Conservation (phyloP, 2,797 vertebrate species). For the Nannoperca obscura region DNA sequence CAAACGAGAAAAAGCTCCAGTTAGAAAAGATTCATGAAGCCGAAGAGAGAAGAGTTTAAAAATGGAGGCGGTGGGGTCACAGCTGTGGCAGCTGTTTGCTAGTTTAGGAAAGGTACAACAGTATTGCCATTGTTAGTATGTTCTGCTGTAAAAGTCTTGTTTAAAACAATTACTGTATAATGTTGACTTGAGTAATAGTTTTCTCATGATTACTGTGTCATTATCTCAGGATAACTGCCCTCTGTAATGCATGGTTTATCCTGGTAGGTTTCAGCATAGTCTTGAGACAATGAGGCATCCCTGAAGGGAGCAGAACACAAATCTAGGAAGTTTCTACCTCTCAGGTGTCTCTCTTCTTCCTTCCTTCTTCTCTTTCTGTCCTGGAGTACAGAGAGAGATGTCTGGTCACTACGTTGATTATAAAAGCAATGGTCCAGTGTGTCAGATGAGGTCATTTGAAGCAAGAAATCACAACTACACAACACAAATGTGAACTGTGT, state of each 20-base stretch:
- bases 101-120: too few species aligned
- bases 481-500: too few species aligned
- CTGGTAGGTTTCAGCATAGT: conserved; percentile 1
- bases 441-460: too few species aligned
- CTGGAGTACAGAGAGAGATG: too few species aligned
- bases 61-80: too few species aligned
- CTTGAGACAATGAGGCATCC: background rate
- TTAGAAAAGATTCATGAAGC: background rate
- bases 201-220: conserved; percentile 4
- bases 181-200: background rate
- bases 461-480: too few species aligned
- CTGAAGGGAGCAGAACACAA: background rate
- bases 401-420: too few species aligned
- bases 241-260: conserved; percentile 2
- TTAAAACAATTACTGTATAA: conserved; percentile 12
- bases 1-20: background rate
- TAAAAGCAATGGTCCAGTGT: too few species aligned
- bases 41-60: too few species aligned
- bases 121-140: too few species aligned
- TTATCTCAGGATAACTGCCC: conserved; percentile 7
- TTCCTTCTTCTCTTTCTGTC: background rate
- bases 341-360: background rate
- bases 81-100: too few species aligned
- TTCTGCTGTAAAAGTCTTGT: background rate
- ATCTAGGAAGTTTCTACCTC: background rate